These are phyloP conservation scores for Ophion slaviceki DNA, from an alignment of 2,888 invertebrate species.

Conservation along the genomic window DNA sequence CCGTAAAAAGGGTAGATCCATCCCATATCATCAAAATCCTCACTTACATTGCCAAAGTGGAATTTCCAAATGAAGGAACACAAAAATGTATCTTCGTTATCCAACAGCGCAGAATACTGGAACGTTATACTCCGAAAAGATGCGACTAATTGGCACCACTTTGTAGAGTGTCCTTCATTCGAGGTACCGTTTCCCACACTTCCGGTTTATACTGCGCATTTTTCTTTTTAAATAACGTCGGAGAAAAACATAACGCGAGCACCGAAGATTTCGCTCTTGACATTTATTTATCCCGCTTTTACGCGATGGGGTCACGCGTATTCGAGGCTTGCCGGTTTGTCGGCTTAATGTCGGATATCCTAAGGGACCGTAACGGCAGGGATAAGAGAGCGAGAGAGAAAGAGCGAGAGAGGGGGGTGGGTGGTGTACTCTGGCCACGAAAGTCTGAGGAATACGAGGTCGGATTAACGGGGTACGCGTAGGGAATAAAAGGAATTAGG, in stretches of 20 bases:
- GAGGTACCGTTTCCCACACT: neutral
- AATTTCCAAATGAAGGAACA: neutral
- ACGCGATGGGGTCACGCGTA: slow-evolving; percentile 33
- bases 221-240: slow-evolving; percentile 4
- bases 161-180: slow-evolving; percentile 4
- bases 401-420: slow-evolving; percentile 61
- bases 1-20: neutral
- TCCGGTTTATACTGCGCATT: neutral
- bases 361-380: slow-evolving; percentile 42
- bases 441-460: slow-evolving; percentile 64
- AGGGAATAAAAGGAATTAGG: slow-evolving; percentile 73
- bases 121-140: neutral
- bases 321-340: slow-evolving; percentile 55
- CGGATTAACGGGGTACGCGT: slow-evolving; percentile 73
- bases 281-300: slow-evolving; percentile 31
- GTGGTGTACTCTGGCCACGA: slow-evolving; percentile 44
- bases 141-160: slow-evolving; percentile 6
- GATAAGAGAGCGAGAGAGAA: neutral
- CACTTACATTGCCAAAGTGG: neutral
- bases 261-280: slow-evolving; percentile 12
- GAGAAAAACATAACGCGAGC: slow-evolving; percentile 19
- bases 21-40: neutral
- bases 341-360: slow-evolving; percentile 61
- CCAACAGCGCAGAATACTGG: neutral
- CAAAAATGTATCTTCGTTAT: neutral